Evolutionary conservation across 2,888 invertebrate genomes (phyloP).

Genomic region (Idaea straminata): DNA sequence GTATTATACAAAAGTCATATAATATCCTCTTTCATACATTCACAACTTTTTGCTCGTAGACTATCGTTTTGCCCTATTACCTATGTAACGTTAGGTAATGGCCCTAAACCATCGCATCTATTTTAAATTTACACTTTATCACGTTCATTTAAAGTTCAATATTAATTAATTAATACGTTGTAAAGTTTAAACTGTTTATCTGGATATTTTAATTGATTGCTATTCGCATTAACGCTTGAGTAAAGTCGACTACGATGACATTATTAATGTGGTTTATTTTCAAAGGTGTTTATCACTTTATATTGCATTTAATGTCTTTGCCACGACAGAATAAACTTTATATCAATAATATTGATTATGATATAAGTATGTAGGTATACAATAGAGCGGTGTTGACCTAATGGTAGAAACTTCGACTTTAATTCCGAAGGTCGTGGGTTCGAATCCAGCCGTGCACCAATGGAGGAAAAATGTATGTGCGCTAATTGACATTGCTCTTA

Average conservation of each 20-base stretch:
- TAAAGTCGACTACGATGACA: neutral
- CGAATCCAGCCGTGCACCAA: too few relatives aligned
- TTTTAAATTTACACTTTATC: neutral
- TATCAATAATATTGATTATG: too few relatives aligned
- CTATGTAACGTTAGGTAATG: conserved; percentile 7
- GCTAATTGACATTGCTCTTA: too few relatives aligned
- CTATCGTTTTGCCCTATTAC: conserved; percentile 6
- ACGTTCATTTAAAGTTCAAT: neutral
- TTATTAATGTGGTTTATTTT: neutral
- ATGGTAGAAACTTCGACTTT: too few relatives aligned
- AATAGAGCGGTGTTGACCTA: too few relatives aligned
- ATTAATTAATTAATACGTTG: neutral
- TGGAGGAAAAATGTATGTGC: too few relatives aligned
- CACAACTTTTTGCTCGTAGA: conserved; percentile 7
- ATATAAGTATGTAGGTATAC: too few relatives aligned
- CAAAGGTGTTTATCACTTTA: neutral
- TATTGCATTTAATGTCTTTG: too few relatives aligned
- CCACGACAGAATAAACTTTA: too few relatives aligned
- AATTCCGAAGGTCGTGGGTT: too few relatives aligned
- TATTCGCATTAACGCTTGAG: neutral
- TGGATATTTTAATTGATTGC: neutral
- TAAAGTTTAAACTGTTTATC: neutral
- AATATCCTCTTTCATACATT: conserved; percentile 10
- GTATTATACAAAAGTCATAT: neutral
- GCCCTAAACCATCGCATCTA: neutral